A percentile compares a stretch with the other conserved stretches of the same genome.
These are phyloP conservation scores for Neodiprion lecontei DNA, from an alignment of 1,140 invertebrate genomes.

Conservation along the genomic window DNA sequence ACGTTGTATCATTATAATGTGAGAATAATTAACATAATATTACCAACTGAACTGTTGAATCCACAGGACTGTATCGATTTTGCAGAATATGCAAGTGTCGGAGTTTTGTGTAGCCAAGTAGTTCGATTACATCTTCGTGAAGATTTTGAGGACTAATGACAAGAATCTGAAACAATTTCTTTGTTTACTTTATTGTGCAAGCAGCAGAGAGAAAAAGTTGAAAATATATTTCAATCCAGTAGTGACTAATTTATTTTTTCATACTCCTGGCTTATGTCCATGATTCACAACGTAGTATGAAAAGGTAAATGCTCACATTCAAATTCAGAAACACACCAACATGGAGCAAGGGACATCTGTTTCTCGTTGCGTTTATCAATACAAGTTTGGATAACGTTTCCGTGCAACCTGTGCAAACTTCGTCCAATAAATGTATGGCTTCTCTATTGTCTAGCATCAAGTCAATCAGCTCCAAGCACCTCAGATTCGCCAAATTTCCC, in stretches of 20 bases:
- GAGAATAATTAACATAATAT: constrained; percentile 43
- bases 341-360: constrained; percentile 78
- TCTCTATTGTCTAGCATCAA: constrained; percentile 77
- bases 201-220: constrained; percentile 21
- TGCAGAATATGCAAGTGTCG: constrained; percentile 80
- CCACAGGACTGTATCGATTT: constrained; percentile 73
- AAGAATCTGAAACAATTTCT: constrained; percentile 64
- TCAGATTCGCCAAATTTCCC: constrained; percentile 71
- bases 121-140: constrained; percentile 75
- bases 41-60: constrained; percentile 58
- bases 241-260: constrained; percentile 3
- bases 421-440: constrained; percentile 76
- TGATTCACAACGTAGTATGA: not conserved
- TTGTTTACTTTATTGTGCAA: too few species aligned
- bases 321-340: constrained; percentile 80
- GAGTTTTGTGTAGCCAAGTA: constrained; percentile 72
- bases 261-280: constrained; percentile 1
- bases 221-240: constrained; percentile 20
- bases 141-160: constrained; percentile 84
- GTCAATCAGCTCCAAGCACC: constrained; percentile 75
- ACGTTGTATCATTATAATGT: too few species aligned
- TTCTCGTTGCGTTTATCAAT: constrained; percentile 79
- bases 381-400: constrained; percentile 70
- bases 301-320: constrained; percentile 58
- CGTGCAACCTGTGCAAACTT: constrained; percentile 72